These are phyloP conservation scores for Diglossa brunneiventris DNA, from an alignment of 2,113 vertebrate genomes.

Conservation along the genomic window DNA sequence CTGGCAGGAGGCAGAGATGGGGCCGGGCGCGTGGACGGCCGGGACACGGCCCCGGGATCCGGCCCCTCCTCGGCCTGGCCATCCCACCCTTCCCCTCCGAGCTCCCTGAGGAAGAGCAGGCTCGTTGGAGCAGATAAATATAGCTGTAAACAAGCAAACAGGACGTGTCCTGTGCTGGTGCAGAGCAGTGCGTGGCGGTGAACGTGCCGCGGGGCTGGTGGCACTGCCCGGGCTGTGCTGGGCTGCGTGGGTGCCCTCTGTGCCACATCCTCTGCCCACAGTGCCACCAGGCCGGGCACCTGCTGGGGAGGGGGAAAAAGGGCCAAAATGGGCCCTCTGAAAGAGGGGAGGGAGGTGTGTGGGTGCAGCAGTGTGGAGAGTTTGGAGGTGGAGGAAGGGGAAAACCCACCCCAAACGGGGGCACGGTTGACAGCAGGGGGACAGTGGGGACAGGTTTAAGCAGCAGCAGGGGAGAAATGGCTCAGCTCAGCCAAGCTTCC, in stretches of 20 bases:
- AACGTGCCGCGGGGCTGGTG: neutral
- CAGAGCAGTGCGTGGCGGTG: neutral
- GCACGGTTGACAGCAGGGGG: accelerated
- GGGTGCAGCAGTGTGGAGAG: accelerated
- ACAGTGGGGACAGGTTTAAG: neutral
- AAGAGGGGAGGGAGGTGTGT: neutral
- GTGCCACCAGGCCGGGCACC: accelerated
- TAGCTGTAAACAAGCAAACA: slow-evolving; percentile 69
- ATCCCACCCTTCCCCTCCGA: slow-evolving; percentile 57
- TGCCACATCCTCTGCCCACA: neutral
- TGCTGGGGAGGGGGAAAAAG: neutral
- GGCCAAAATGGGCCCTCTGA: neutral
- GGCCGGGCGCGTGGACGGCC: neutral
- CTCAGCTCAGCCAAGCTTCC: neutral
- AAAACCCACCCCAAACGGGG: accelerated
- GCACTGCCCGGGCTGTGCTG: neutral
- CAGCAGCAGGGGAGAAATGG: neutral
- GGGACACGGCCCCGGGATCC: neutral
- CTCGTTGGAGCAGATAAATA: slow-evolving; percentile 54
- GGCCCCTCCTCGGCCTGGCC: neutral
- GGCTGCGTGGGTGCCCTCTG: accelerated
- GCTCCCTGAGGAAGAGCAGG: slow-evolving; percentile 61
- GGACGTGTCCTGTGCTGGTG: slow-evolving; percentile 8
- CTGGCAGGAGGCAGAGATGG: neutral
- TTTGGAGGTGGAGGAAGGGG: neutral